A percentile compares a stretch with the other conserved stretches of the same genome.
Evolutionary conservation across 2,113 vertebrate genomes (phyloP).

Genomic region (Diphyllodes magnificus): DNA sequence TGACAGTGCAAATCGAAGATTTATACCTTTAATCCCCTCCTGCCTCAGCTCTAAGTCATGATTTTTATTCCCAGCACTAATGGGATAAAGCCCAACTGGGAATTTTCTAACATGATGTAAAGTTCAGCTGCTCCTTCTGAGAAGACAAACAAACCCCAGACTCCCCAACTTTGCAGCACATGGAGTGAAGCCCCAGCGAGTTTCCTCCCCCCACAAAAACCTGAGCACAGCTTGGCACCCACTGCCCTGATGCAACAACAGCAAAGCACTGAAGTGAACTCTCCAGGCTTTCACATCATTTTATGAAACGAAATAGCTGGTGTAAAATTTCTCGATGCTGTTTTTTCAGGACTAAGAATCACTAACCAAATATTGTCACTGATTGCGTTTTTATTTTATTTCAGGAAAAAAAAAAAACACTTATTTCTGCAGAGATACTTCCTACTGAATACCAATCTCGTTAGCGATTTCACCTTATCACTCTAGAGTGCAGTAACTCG

Average conservation of each 20-base stretch:
- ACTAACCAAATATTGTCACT: not conserved
- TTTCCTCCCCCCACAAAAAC: fast-evolving
- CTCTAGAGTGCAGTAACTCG: not conserved
- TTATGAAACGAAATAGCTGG: not conserved
- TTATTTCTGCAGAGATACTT: not conserved
- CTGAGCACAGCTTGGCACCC: fast-evolving
- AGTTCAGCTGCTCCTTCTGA: not conserved
- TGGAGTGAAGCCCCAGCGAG: not conserved
- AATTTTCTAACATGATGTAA: not conserved
- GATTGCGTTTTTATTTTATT: not conserved
- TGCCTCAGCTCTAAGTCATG: not conserved
- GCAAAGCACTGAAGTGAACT: not conserved
- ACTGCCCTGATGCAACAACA: fast-evolving
- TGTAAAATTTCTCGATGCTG: not conserved
- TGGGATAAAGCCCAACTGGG: not conserved
- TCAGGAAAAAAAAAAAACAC: not conserved
- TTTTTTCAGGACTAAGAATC: not conserved
- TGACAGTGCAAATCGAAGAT: not conserved
- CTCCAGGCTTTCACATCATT: not conserved
- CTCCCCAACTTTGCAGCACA: not conserved
- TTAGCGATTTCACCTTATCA: not conserved
- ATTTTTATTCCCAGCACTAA: not conserved
- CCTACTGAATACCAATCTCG: not conserved
- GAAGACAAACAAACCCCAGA: not conserved
- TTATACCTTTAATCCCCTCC: constrained; percentile 7